Percentiles rank a stretch among this genome's conserved stretches.
Evolutionary conservation across 1,140 invertebrate genomes (phyloP).

Genomic region (Apis florea): DNA sequence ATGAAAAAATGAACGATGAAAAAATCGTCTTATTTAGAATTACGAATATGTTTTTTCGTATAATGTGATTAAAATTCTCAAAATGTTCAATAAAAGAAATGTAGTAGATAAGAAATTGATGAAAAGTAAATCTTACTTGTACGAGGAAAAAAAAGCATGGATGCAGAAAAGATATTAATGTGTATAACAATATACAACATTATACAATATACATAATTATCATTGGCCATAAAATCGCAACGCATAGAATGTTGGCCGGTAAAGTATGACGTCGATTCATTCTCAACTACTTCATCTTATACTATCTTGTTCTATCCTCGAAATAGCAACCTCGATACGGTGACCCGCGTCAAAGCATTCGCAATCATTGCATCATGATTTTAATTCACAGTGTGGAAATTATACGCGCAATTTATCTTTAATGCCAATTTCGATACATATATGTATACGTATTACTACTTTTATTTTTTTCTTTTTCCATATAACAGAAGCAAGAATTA

Average conservation of each 20-base stretch:
- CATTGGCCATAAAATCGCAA: background rate
- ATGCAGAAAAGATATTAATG: background rate
- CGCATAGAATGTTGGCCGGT: constrained; percentile 42
- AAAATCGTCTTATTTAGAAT: too few species aligned
- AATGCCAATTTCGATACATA: background rate
- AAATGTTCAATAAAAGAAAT: background rate
- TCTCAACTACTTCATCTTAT: background rate
- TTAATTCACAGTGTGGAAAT: constrained; percentile 20
- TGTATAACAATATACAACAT: background rate
- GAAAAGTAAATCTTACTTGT: background rate
- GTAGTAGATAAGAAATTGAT: background rate
- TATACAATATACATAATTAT: background rate
- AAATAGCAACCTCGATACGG: constrained; percentile 69
- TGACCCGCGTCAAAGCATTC: constrained; percentile 65
- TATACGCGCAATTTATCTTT: background rate
- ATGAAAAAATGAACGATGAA: too few species aligned
- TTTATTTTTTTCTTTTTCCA: too few species aligned
- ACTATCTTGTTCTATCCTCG: constrained; percentile 48
- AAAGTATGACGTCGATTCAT: constrained; percentile 9
- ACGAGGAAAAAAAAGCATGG: too few species aligned
- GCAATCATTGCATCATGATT: constrained; percentile 34
- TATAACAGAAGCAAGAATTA: too few species aligned
- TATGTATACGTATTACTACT: background rate
- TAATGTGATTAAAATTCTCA: background rate
- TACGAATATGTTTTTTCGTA: background rate